Percentiles rank a stretch among this genome's conserved stretches.
These are phyloP conservation scores for Siniperca obscura DNA, from an alignment of 2,797 vertebrate species.

Conservation along the genomic window DNA sequence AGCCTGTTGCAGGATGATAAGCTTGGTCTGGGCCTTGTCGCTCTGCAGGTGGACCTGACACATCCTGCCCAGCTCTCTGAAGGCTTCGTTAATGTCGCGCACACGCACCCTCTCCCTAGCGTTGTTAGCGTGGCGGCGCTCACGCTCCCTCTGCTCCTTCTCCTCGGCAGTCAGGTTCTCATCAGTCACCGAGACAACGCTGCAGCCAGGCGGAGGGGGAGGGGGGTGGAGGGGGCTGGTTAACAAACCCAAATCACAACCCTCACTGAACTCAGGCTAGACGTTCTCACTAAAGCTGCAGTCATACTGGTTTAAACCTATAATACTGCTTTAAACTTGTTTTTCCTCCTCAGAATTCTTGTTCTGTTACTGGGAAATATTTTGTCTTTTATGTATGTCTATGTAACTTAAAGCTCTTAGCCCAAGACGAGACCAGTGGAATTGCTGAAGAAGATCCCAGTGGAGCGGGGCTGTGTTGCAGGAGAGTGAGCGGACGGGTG, in stretches of 20 bases:
- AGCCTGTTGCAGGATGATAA: conserved; percentile 98
- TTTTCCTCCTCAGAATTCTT: not conserved
- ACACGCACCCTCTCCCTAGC: conserved; percentile 97
- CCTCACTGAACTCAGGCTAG: conserved; percentile 47
- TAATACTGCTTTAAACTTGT: not conserved
- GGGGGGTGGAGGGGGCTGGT: conserved; percentile 70
- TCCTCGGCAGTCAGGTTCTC: conserved; percentile 97
- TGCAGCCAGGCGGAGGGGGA: conserved; percentile 73
- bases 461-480: conserved; percentile 61
- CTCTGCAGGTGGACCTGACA: conserved; percentile 98
- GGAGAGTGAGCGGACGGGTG: conserved; percentile 49
- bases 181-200: conserved; percentile 84
- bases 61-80: conserved; percentile 99
- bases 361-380: conserved; percentile 14
- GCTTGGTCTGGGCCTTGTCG: conserved; percentile 99
- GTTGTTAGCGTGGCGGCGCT: conserved; percentile 98
- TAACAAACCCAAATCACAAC: conserved; percentile 80
- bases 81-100: conserved; percentile 99
- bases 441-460: conserved; percentile 63
- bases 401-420: conserved; percentile 21
- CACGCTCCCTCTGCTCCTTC: conserved; percentile 98
- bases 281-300: conserved; percentile 14
- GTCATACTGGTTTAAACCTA: conserved; percentile 8
- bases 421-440: conserved; percentile 25
- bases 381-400: not conserved